Evolutionary conservation across 2,888 invertebrate genomes (phyloP).

Genomic region (Nesidiocoris tenuis): DNA sequence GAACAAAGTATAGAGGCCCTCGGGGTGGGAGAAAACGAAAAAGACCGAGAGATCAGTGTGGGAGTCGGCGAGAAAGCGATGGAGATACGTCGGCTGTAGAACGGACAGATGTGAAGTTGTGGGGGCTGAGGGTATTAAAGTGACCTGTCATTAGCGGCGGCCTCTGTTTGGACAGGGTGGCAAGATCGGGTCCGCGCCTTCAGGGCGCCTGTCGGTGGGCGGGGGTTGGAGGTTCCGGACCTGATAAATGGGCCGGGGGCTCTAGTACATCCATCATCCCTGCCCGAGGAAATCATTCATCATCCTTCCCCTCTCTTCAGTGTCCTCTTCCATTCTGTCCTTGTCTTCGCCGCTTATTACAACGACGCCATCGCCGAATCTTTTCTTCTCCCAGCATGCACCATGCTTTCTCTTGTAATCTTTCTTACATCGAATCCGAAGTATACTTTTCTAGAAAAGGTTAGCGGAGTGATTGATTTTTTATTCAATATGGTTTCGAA

Average conservation of each 20-base stretch:
- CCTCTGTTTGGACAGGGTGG: constrained; percentile 44
- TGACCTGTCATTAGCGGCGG: constrained; percentile 45
- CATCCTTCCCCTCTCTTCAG: constrained; percentile 13
- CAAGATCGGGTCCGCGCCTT: constrained; percentile 14
- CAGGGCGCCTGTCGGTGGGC: background rate
- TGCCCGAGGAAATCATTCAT: constrained; percentile 43
- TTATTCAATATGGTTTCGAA: too few relatives aligned
- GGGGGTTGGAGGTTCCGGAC: constrained; percentile 12
- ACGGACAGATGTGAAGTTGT: background rate
- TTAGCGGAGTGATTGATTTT: too few relatives aligned
- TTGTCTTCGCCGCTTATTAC: background rate
- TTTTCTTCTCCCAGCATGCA: too few relatives aligned
- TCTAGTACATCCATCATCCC: constrained; percentile 43
- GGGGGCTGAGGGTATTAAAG: constrained; percentile 30
- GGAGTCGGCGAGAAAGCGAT: background rate
- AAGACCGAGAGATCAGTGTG: background rate
- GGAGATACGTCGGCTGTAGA: background rate
- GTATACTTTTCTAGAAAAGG: too few relatives aligned
- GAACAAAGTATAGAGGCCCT: constrained; percentile 3
- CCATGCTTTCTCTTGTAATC: too few relatives aligned
- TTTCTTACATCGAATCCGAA: too few relatives aligned
- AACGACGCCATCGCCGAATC: background rate
- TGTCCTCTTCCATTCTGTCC: background rate
- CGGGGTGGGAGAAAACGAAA: constrained; percentile 7
- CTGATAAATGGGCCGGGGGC: constrained; percentile 41